These are phyloP conservation scores for Cryptus viduatorius DNA, from an alignment of 2,888 invertebrate species.

Conservation along the genomic window DNA sequence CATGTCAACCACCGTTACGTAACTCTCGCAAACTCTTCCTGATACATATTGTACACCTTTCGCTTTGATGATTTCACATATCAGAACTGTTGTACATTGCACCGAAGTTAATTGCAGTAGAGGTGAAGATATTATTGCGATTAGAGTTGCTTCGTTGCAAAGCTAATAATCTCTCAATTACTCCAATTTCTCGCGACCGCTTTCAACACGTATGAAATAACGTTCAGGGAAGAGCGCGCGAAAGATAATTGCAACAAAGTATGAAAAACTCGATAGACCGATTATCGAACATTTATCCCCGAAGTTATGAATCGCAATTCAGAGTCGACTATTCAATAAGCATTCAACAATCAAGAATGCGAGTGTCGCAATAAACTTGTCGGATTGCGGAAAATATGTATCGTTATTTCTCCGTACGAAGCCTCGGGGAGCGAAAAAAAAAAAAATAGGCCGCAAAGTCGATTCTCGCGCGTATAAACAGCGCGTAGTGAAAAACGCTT, in stretches of 20 bases:
- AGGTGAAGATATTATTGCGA: conserved; percentile 26
- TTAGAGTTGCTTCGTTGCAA: conserved; percentile 33
- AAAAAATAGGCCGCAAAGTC: conserved; percentile 6
- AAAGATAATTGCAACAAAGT: conserved; percentile 24
- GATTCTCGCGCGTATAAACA: neutral
- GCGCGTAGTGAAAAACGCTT: neutral
- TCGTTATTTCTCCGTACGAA: neutral
- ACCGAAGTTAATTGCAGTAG: conserved; percentile 60
- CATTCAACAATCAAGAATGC: neutral
- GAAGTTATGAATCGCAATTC: neutral
- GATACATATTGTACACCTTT: conserved; percentile 45
- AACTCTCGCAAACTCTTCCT: conserved; percentile 39
- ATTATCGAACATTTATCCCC: conserved; percentile 4
- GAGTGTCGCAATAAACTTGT: neutral
- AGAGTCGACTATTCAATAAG: neutral
- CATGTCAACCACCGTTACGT: conserved; percentile 18
- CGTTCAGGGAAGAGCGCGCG: neutral
- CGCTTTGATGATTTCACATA: conserved; percentile 43
- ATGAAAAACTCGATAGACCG: neutral
- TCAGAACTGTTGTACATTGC: conserved; percentile 9
- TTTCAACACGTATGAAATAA: neutral
- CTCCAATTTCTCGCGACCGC: conserved; percentile 13
- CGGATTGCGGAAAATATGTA: conserved; percentile 25
- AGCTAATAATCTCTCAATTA: conserved; percentile 56
- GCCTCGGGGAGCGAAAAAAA: neutral